These are phyloP conservation scores for Drosophila micromelanica DNA, from an alignment of 1,140 invertebrate species.

Conservation along the genomic window DNA sequence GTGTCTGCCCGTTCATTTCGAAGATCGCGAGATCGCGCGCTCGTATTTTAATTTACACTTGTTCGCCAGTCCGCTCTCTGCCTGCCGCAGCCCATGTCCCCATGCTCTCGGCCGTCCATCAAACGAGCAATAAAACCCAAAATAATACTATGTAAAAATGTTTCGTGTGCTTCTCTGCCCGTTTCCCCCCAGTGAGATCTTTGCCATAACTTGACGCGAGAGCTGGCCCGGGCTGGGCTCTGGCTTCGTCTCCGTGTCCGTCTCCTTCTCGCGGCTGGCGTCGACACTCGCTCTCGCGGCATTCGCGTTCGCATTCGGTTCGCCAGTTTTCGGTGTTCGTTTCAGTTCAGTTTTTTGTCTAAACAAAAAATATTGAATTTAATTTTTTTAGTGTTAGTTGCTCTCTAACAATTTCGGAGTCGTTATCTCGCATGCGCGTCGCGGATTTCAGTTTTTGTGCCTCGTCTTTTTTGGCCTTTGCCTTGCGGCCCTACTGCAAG, in stretches of 20 bases:
- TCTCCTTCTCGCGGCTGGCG: conserved; percentile 15
- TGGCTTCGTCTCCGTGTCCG: conserved; percentile 24
- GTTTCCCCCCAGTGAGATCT: conserved; percentile 23
- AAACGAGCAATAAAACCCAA: conserved; percentile 71
- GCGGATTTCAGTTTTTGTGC: conserved; percentile 39
- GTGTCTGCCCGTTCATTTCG: not conserved
- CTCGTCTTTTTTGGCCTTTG: conserved; percentile 17
- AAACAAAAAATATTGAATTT: conserved; percentile 84
- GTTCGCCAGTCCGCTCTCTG: conserved; percentile 30
- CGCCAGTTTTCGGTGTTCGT: conserved; percentile 66
- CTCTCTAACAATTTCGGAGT: conserved; percentile 84
- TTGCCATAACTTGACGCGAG: conserved; percentile 28
- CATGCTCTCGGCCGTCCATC: conserved; percentile 25
- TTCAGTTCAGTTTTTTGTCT: conserved; percentile 80
- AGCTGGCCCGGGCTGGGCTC: conserved; percentile 40
- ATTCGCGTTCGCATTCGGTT: conserved; percentile 74
- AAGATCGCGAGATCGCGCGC: conserved; percentile 52
- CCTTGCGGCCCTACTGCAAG: not conserved
- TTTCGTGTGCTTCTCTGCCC: conserved; percentile 64
- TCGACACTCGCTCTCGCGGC: conserved; percentile 44
- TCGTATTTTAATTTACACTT: conserved; percentile 73
- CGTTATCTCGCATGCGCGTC: conserved; percentile 84
- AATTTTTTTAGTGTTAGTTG: conserved; percentile 84
- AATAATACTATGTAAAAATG: conserved; percentile 82
- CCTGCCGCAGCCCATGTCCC: not conserved